Evolutionary conservation across 2,888 invertebrate genomes (phyloP), one percentile per base, ranked within the genome.

Genomic region (Carpatolechia fugitivella): DNA sequence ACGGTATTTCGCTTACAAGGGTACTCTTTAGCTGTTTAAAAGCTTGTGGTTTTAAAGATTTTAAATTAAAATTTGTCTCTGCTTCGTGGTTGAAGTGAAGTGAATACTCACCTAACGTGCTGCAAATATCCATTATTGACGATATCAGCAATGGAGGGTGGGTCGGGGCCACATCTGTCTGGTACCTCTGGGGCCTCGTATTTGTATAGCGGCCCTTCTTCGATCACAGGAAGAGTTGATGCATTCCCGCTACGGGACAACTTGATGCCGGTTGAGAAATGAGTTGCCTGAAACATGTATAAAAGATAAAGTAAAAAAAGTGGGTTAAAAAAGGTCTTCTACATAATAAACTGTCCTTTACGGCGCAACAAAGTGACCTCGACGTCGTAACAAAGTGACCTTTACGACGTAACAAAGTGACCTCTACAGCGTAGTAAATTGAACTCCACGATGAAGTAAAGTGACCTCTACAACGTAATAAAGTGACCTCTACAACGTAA

Each of bases 241-340:
- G 91, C 89, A 6, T 93, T 91, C 0, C 92, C 83, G 3, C 93
- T 92, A 48, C 93, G 89, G 0, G 94, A 93, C 78, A 97, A 95
- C 77, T 95, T 94, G 5, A 98, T 95, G 14, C 98, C 98, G 0
- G 95, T 94, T 0, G 97, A 97, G 82, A 97, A 98, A 62, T 95
- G 94, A 0, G 94, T 93, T 0, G 92, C 91, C 90, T 90, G 73
- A 0, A 69, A 68, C 3, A 33, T 11, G n/a, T n/a, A n/a, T 41
- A 38, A n/a, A 3, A 35, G 35, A n/a, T n/a, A 35, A 35, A 1
- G 11, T 35, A 2, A 3, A n/a, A 3, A 1, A n/a, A 1, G 11
- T 33, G 11, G 7, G 6, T 3, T 10, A 1, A 31, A 31, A 7
- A 31, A 31, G 11, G 7, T 6, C 6, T 11, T 31, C 31, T 1